Base-by-base conservation (phyloP, 1,140 invertebrate species). In the Drosophila ercepeae region DNA sequence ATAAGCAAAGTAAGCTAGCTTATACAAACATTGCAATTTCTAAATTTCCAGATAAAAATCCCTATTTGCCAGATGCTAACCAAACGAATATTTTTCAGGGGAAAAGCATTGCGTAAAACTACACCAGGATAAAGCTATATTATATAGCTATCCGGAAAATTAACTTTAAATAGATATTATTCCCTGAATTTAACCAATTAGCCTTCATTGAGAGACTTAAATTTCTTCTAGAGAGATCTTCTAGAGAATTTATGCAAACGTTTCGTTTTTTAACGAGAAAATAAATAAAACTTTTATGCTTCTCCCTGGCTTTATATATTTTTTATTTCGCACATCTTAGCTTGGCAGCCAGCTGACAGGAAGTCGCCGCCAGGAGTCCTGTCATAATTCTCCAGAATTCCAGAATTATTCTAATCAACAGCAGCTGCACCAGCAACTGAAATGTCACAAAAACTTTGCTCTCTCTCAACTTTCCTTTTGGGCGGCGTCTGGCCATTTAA, bases 401-500 rank as follows among this genome's bases (percentile, higher is more conserved):
- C 18, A 16, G 78, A 83, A 86, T 75, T 59, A 77, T 64, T 74
- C 72, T 79, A 79, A 79, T 79, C 55, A 84, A 78, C 50, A 67
- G 57, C 60, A 75, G 41, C 59, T 51, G 34, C 67, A 55, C 55
- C 29, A 27, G 41, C n/a, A 9, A 23, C 11, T 1, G 14, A 9
- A 61, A 58, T 45, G 27, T 45, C 53, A 36, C 44, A 48, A 41
- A 45, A 61, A 77, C 45, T 51, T 64, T 46, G 49, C 59, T 50
- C 14, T 50, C 14, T 42, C 29, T 6, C 6, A 41, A 41, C 34
- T 52, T 53, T n/a, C 21, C 9, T 21, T 48, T 5, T 13, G 32
- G 29, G n/a, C 32, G 18, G 48, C 51, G 45, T 53, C 55, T 60
- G 21, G 23, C 41, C 69, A 65, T 76, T 84, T 86, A 86, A 81